phyloP scores from a whole-genome alignment of 2,888 invertebrate species.

The Leucoma salicis region DNA sequence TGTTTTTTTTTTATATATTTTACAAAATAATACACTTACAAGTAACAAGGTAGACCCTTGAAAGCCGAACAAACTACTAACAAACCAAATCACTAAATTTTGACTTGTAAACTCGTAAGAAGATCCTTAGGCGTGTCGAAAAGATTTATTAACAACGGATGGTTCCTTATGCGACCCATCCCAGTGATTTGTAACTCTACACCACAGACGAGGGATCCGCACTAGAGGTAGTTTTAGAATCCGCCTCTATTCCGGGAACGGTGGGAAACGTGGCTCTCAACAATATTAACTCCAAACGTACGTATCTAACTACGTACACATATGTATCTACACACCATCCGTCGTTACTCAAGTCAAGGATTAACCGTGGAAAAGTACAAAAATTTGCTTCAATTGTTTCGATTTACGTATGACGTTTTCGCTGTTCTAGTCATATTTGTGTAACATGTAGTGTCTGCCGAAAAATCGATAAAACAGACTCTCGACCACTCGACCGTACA shows the following conservation, averaged over 20 bases:
- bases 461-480: too few relatives aligned
- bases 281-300: too few relatives aligned
- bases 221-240: slow-evolving; percentile 47
- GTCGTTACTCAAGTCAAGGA: too few relatives aligned
- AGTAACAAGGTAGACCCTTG: slow-evolving; percentile 11
- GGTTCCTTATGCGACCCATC: slow-evolving; percentile 46
- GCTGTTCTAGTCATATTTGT: too few relatives aligned
- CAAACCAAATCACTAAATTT: slow-evolving; percentile 37
- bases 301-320: too few relatives aligned
- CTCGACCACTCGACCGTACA: too few relatives aligned
- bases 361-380: too few relatives aligned
- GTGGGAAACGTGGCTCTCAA: slow-evolving; percentile 19
- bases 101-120: slow-evolving; percentile 41
- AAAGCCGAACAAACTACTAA: slow-evolving; percentile 35
- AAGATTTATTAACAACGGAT: slow-evolving; percentile 49
- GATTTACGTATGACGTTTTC: too few relatives aligned
- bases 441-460: too few relatives aligned
- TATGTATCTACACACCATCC: too few relatives aligned
- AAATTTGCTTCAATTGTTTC: too few relatives aligned
- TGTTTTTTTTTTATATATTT: too few relatives aligned
- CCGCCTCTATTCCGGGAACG: slow-evolving; percentile 49
- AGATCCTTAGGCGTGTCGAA: slow-evolving; percentile 43
- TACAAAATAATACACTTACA: neutral
- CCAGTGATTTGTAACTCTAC: slow-evolving; percentile 51
- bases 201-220: slow-evolving; percentile 32